A percentile compares a stretch with the other conserved stretches of the same genome.
Evolutionary conservation across 2,888 invertebrate genomes (phyloP).

Genomic region (Lucinisca nassula): DNA sequence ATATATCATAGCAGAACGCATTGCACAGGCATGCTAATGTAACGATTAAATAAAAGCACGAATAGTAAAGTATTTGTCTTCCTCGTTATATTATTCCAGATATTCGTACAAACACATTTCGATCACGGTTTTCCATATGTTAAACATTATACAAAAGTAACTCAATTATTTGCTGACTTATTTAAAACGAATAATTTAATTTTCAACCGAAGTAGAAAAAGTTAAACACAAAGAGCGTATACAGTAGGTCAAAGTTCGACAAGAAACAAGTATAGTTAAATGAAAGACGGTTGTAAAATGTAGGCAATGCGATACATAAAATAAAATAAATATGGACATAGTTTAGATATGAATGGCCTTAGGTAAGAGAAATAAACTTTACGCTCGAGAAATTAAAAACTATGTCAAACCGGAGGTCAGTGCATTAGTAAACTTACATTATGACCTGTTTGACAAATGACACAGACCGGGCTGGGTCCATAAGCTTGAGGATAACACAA

Average conservation of each 20-base stretch:
- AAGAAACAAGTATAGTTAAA: neutral
- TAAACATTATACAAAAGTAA: too few relatives aligned
- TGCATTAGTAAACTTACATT: too few relatives aligned
- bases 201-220: neutral
- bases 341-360: neutral
- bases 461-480: too few relatives aligned
- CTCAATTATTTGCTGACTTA: neutral
- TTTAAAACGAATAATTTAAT: neutral
- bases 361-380: neutral
- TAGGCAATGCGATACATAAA: neutral
- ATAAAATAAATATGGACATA: neutral
- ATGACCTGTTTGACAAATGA: too few relatives aligned
- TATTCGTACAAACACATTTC: too few relatives aligned
- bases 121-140: too few relatives aligned
- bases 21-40: too few relatives aligned
- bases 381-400: neutral
- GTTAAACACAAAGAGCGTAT: neutral
- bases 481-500: too few relatives aligned
- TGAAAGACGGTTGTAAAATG: neutral
- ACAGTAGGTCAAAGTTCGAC: neutral
- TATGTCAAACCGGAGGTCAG: neutral
- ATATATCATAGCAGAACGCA: too few relatives aligned
- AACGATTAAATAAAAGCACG: too few relatives aligned
- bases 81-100: too few relatives aligned
- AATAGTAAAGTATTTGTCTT: too few relatives aligned